Conservation (phyloP, 2,888 invertebrate species). For the Panzeria rudis region DNA sequence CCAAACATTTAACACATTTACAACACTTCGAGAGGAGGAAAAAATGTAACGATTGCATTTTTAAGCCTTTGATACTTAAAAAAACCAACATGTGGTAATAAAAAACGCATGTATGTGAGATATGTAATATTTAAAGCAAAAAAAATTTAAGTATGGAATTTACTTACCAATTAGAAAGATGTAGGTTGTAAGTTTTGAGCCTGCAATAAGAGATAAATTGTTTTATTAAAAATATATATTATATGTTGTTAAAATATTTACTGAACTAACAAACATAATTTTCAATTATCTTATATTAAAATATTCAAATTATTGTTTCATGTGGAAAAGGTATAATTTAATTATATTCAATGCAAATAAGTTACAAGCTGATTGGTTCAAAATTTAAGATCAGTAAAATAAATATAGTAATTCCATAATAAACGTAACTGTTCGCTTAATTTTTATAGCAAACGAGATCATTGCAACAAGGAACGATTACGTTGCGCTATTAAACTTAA, state of each 20-base stretch:
- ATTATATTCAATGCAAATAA: no score
- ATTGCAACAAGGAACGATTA: no score
- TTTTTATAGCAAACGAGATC: no score
- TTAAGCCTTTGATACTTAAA: slow-evolving; percentile 58
- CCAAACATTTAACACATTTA: slow-evolving; percentile 74
- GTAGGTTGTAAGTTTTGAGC: background rate
- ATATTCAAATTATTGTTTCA: no score
- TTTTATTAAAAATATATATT: background rate
- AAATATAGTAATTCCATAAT: no score
- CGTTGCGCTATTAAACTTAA: no score
- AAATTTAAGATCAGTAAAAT: no score
- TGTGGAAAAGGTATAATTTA: no score
- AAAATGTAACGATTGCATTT: slow-evolving; percentile 31
- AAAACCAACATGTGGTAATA: slow-evolving; percentile 61
- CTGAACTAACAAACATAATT: no score
- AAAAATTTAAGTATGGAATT: background rate
- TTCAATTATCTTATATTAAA: no score
- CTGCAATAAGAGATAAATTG: background rate
- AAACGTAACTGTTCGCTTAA: no score
- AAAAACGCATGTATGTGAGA: background rate
- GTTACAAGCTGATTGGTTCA: no score
- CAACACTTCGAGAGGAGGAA: slow-evolving; percentile 20
- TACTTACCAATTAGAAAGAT: slow-evolving; percentile 12
- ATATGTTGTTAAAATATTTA: background rate
- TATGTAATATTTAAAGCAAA: background rate